Conservation (phyloP, 2,113 vertebrate species). For the Parus major region DNA sequence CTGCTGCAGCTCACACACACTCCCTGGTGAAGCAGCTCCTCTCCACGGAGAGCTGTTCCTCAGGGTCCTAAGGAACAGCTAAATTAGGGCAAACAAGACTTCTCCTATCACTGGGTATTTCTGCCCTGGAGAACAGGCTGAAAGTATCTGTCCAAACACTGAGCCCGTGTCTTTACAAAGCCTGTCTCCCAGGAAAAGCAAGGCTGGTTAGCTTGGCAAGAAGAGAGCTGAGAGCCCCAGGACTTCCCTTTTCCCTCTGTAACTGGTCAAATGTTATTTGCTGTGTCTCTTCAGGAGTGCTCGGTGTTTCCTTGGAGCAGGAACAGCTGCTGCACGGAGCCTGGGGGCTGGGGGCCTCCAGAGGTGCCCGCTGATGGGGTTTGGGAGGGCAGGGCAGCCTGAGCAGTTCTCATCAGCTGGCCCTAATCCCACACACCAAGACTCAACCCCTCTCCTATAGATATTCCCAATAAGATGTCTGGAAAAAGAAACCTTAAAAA, state of each 20-base stretch:
- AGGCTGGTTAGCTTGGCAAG: background rate
- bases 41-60: background rate
- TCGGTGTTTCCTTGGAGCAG: background rate
- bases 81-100: background rate
- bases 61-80: background rate
- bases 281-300: background rate
- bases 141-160: background rate
- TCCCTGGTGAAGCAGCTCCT: background rate
- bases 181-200: background rate
- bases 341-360: background rate
- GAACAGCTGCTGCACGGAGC: accelerated
- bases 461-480: background rate
- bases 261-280: background rate
- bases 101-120: background rate
- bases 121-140: background rate
- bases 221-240: background rate
- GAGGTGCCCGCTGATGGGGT: background rate
- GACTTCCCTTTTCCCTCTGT: background rate
- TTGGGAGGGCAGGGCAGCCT: background rate
- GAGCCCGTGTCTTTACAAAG: background rate
- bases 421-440: background rate
- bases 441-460: background rate
- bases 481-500: background rate
- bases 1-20: background rate
- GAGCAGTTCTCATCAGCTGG: background rate